phyloP scores from a whole-genome alignment of 1,140 invertebrate species.

The Stenopsyche tienmushanensis region DNA sequence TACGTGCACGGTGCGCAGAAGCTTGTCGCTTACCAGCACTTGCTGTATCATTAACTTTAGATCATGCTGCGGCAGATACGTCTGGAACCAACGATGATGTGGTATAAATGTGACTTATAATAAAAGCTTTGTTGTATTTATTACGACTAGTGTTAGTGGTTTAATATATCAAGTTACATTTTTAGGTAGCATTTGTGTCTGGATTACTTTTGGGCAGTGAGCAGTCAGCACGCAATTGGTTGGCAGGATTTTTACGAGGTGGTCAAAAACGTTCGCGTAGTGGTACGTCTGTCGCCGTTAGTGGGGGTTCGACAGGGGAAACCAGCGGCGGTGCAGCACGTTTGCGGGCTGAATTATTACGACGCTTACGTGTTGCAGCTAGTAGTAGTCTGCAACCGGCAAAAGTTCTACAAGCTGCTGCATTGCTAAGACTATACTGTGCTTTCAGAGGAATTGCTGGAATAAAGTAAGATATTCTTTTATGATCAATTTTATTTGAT shows the following conservation, averaged over 20 bases:
- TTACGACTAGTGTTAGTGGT: no score
- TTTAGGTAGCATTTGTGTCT: constrained; percentile 82
- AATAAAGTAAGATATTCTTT: constrained; percentile 65
- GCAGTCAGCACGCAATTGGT: constrained; percentile 87
- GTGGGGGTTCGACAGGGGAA: constrained; percentile 63
- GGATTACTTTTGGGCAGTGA: constrained; percentile 89
- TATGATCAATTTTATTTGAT: background rate
- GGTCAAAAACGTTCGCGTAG: constrained; percentile 73
- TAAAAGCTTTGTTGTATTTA: background rate
- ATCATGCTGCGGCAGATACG: constrained; percentile 37
- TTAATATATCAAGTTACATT: constrained; percentile 29
- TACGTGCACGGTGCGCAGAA: constrained; percentile 84
- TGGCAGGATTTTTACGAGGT: constrained; percentile 86
- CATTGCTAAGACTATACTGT: constrained; percentile 83
- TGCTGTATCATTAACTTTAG: constrained; percentile 71
- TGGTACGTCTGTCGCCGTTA: constrained; percentile 1
- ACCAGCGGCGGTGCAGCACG: constrained; percentile 69
- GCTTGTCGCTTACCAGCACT: constrained; percentile 86
- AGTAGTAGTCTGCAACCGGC: constrained; percentile 55
- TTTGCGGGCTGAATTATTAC: constrained; percentile 78
- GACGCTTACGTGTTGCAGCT: constrained; percentile 55
- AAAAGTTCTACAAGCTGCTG: constrained; percentile 77
- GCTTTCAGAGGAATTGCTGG: constrained; percentile 89
- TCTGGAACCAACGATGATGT: constrained; percentile 50
- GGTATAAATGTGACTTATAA: constrained; percentile 40